Evolutionary conservation across 2,888 invertebrate species (phyloP).

Genomic region (Yponomeuta evonymella): DNA sequence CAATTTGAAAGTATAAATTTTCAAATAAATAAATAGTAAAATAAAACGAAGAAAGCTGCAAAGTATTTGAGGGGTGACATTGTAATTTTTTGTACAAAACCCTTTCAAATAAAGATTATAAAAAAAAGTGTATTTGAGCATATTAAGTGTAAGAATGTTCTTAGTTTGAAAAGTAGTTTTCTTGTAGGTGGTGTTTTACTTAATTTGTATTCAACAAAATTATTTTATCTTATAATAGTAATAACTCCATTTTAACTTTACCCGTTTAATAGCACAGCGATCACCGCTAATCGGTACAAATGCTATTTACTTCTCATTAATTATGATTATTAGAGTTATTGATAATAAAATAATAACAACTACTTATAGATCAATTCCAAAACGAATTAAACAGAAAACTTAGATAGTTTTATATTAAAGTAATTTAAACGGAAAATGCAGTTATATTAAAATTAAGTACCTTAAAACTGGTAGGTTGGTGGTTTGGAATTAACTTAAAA

Average conservation of each 20-base stretch:
- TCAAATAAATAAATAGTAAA: background rate
- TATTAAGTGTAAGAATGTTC: no score
- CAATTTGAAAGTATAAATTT: background rate
- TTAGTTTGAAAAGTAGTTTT: no score
- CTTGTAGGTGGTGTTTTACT: no score
- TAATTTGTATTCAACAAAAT: no score
- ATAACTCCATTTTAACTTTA: slow-evolving; percentile 6
- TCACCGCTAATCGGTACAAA: slow-evolving; percentile 28
- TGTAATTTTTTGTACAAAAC: no score
- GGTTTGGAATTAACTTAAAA: background rate
- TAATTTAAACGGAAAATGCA: background rate
- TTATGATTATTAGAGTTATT: slow-evolving; percentile 14
- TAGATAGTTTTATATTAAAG: slow-evolving; percentile 2
- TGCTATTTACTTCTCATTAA: slow-evolving; percentile 24
- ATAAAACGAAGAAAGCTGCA: no score
- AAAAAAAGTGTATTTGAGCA: background rate
- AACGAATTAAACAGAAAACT: slow-evolving; percentile 16
- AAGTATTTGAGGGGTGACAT: no score
- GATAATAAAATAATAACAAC: slow-evolving; percentile 19
- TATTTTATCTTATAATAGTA: background rate
- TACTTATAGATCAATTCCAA: slow-evolving; percentile 23
- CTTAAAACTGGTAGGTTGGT: slow-evolving; percentile 7
- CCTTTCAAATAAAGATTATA: no score
- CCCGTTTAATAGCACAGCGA: slow-evolving; percentile 22
- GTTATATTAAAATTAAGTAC: slow-evolving; percentile 13